Base-by-base conservation (phyloP, 2,113 vertebrate genomes). In the Lathamus discolor region DNA sequence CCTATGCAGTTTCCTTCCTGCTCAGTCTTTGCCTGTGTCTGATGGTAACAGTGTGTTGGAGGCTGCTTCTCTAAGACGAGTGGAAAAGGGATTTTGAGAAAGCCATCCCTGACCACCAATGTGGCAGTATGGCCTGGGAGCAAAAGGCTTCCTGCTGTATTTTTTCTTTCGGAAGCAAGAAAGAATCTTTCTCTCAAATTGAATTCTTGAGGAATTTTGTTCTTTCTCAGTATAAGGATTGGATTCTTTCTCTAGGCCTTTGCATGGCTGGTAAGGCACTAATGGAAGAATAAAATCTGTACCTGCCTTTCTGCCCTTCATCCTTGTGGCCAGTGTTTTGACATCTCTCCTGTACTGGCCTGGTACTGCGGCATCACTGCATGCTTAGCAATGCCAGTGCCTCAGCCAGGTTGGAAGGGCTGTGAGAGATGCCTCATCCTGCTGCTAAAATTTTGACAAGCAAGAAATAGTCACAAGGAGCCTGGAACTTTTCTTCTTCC, bases 301-400 rank as follows among this genome's bases (percentile, higher is more conserved):
- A 28, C 22, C 11, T 29, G 22, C 16, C 16, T 66, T 48, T 44
- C 27, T 12, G 33, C 37, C n/a, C n/a, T 11, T 48, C n/a, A 48
- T 25, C 31, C 46, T 29, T 33, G 31, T 39, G 62, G 35, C 22
- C 41, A 20, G 1, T 8, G 35, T 63, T 69, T 69, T 25, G 35
- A 31, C 35, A 4, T n/a, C 10, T 55, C 25, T 81, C 29, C 12
- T 20, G 16, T 28, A 39, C 9, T 1, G 5, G 8, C 1, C 0
- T 2, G 5, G 24, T 78, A 12, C 29, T 7, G 18, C 3, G 2
- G 31, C 55, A 57, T 62, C 54, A 7, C 52, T 33, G 22, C 4
- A 3, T 33, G 3, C 35, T 54, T 37, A 9, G 61, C 17, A 20
- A 44, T n/a, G 33, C 41, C 31, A 31, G 22, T 25, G 15, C 22